Base-by-base conservation (phyloP, 2,113 vertebrate genomes). In the Hippopotamus amphibius region DNA sequence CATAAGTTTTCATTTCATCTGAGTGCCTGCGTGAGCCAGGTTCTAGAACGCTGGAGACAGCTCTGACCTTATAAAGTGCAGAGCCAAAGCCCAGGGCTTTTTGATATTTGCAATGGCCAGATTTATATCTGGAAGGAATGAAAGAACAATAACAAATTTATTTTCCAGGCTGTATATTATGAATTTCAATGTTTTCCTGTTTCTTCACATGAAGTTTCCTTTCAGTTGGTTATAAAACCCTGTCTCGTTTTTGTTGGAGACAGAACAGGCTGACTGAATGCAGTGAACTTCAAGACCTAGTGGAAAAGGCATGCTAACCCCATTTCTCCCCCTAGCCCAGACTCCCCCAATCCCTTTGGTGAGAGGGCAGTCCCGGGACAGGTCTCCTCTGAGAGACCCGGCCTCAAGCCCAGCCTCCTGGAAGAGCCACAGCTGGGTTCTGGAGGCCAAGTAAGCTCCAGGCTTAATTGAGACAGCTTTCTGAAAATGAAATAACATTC, bases 221-320 rank as follows among this genome's bases (percentile, higher is more conserved):
- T 91, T 96, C 22, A 37, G 89, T 84, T 83, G 81, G 90, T 95
- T 97, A 84, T 98, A 98, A 97, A 97, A 87, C 59, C 68, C 93
- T 57, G 92, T 89, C 97, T 98, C 97, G 77, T 97, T 98, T 98
- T 98, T 98, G 97, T 97, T 98, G 98, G 98, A 98, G 97, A 97
- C 65, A 68, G 95, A 79, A 77, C 94, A 93, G 92, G 53, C 91
- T 93, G 95, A 63, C 81, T 87, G 86, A 37, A 84, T 1, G 82
- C 71, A 14, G 85, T 5, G n/a, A 65, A 80, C 92, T 95, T 92
- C 72, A 55, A 93, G 72, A 96, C 74, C 48, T 19, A 30, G 92
- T 94, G 90, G 97, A 72, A 93, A 95, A 95, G 96, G 46, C 43
- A 7, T 63, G 93, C 84, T 90, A 53, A 83, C 65, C 69, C 94